Base-by-base conservation (phyloP, 2,888 invertebrate genomes). In the Eilema sororculum region DNA sequence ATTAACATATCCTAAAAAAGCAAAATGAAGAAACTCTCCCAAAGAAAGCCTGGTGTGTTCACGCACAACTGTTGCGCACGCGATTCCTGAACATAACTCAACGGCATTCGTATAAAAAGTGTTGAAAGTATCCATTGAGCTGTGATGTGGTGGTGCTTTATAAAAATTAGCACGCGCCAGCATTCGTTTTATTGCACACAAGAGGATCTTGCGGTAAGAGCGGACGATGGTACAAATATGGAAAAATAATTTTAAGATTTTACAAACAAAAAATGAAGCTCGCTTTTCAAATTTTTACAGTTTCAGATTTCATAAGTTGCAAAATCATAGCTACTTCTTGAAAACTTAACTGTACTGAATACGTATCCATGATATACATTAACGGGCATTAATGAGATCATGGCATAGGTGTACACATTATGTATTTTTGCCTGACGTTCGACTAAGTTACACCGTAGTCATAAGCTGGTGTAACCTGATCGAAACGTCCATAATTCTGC, bases 101-200 rank as follows among this genome's bases (percentile, higher is more conserved):
- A 60, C 61, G 83, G 85, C 65, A 86, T 83, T 73, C 75, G 63
- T 71, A 78, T 77, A 80, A 86, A 85, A 85, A 85, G 81, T 76
- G 65, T 80, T 71, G 86, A 85, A 84, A 86, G 85, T 81, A 77
- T 66, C 24, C 52, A 68, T 33, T 56, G 30, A 71, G 65, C 56
- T 65, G 73, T 67, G 73, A 75, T 69, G 74, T 67, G 73, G 77
- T 69, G 74, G 76, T 76, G 77, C 76, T 71, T 82, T 80, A 82
- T 83, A 81, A 52, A 52, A 79, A 82, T 74, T 73, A 72, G 74
- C 71, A 69, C 71, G 66, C 71, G 72, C 69, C 52, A 72, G 69
- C 62, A 75, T 67, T 68, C 64, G 61, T 73, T 67, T 69, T 73
- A 76, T 72, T 79, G 24, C 24, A 22, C 28, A 60, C n/a, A 24